Percentiles rank a stretch among this genome's conserved stretches.
These are phyloP conservation scores for Nettapus auritus DNA, from an alignment of 2,113 vertebrate genomes.

Conservation along the genomic window DNA sequence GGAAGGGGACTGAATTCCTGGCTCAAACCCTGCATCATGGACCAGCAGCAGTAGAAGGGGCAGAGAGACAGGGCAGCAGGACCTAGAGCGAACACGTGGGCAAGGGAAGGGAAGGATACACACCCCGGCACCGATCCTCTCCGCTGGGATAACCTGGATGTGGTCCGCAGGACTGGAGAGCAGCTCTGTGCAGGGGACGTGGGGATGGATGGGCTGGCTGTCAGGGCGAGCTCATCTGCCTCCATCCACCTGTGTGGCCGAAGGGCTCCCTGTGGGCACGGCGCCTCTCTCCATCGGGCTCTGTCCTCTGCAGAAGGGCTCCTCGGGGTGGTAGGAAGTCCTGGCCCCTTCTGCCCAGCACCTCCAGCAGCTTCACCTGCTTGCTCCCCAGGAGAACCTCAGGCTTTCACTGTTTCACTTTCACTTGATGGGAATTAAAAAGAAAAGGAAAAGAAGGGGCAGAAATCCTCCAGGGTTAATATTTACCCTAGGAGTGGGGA, in stretches of 20 bases:
- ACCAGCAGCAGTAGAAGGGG: neutral
- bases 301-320: neutral
- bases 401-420: neutral
- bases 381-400: neutral
- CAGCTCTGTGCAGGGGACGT: neutral
- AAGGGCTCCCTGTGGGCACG: rapidly evolving
- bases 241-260: rapidly evolving
- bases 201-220: neutral
- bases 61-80: neutral
- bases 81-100: neutral
- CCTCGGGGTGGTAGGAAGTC: neutral
- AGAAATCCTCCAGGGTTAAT: neutral
- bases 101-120: neutral
- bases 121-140: neutral
- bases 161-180: neutral
- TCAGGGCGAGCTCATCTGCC: neutral
- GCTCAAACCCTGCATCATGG: neutral
- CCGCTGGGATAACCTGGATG: rapidly evolving
- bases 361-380: neutral
- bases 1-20: neutral
- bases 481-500: neutral
- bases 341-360: neutral
- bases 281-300: neutral
- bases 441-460: neutral
- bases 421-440: neutral